Percentiles rank a stretch among this genome's conserved stretches.
Conservation (phyloP, 1,140 invertebrate genomes). For the Tribolium madens region DNA sequence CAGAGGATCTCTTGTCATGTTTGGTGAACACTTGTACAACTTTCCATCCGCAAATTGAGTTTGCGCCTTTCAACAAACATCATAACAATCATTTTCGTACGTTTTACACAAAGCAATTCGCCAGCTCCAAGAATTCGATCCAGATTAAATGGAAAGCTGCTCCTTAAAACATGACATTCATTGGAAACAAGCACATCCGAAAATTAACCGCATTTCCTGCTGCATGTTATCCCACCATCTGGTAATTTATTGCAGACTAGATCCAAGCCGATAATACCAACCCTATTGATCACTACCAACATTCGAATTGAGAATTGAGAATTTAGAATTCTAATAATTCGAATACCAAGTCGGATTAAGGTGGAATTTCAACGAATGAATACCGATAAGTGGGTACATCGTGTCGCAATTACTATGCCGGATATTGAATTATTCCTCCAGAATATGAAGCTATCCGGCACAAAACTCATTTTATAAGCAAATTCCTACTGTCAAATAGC, state of each 20-base stretch:
- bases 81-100: conserved; percentile 27
- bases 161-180: conserved; percentile 35
- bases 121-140: neutral
- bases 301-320: conserved; percentile 25
- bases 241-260: conserved; percentile 34
- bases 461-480: neutral
- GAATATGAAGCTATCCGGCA: neutral
- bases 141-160: conserved; percentile 5
- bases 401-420: conserved; percentile 3
- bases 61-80: conserved; percentile 25
- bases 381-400: conserved; percentile 13
- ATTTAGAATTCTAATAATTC: conserved; percentile 39
- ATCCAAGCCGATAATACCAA: conserved; percentile 21
- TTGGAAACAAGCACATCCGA: conserved; percentile 36
- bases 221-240: conserved; percentile 38
- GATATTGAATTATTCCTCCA: conserved; percentile 3
- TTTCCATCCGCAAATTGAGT: neutral
- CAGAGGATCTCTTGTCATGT: conserved; percentile 10
- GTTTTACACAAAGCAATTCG: conserved; percentile 11
- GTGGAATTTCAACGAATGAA: conserved; percentile 22
- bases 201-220: conserved; percentile 37
- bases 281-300: conserved; percentile 34
- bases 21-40: conserved; percentile 14
- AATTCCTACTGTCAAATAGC: neutral
- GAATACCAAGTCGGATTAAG: conserved; percentile 28